A percentile compares a stretch with the other conserved stretches of the same genome.
These are phyloP conservation scores for Chorisops tibialis DNA, from an alignment of 2,888 invertebrate genomes.

Conservation along the genomic window DNA sequence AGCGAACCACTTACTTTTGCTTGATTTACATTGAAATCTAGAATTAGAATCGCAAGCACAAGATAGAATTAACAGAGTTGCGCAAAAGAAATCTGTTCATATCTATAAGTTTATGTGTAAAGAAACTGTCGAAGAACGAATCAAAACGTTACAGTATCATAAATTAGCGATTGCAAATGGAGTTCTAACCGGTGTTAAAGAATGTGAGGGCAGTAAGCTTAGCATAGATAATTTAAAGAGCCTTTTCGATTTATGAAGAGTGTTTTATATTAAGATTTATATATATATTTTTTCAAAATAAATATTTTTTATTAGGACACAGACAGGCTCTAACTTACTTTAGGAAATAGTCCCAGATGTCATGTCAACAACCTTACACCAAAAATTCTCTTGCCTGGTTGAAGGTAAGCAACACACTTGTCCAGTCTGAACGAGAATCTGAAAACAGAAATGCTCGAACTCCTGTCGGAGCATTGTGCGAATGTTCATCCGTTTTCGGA, in stretches of 20 bases:
- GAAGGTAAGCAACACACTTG: too few species aligned
- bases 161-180: slow-evolving; percentile 75
- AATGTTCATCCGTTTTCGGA: too few species aligned
- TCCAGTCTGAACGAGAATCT: too few species aligned
- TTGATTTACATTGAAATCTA: slow-evolving; percentile 97
- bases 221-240: slow-evolving; percentile 74
- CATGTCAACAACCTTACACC: too few species aligned
- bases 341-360: too few species aligned
- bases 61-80: slow-evolving; percentile 89
- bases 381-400: too few species aligned
- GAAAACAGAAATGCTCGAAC: too few species aligned
- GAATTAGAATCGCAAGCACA: slow-evolving; percentile 92
- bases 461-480: too few species aligned
- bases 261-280: not conserved
- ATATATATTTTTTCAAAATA: too few species aligned
- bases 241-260: slow-evolving; percentile 63
- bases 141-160: slow-evolving; percentile 72
- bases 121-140: slow-evolving; percentile 85
- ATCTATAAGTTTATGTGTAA: slow-evolving; percentile 84
- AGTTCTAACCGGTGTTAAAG: too few species aligned
- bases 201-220: slow-evolving; percentile 64
- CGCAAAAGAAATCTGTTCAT: slow-evolving; percentile 75
- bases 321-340: too few species aligned
- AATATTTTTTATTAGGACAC: too few species aligned
- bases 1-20: slow-evolving; percentile 83